Evolutionary conservation across 1,140 invertebrate species (phyloP).

Genomic region (Pseudachorutes palmiensis): DNA sequence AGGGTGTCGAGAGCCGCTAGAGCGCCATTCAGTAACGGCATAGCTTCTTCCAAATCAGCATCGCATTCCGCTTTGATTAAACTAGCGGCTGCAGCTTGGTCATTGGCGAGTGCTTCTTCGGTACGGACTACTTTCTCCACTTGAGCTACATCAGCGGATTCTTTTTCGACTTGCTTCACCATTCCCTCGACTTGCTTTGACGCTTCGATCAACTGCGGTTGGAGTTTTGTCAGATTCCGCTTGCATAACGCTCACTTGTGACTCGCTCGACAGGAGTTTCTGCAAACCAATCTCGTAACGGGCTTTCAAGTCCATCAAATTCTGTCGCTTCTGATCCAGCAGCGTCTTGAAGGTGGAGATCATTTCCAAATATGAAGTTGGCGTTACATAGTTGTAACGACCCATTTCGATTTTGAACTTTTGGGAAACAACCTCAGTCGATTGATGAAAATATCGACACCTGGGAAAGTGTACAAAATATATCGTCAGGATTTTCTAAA

Average conservation of each 20-base stretch:
- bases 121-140: constrained; percentile 51
- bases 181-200: constrained; percentile 74
- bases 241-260: constrained; percentile 77
- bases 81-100: constrained; percentile 70
- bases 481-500: too few species aligned
- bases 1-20: constrained; percentile 81
- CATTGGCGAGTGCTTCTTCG: constrained; percentile 60
- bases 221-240: constrained; percentile 69
- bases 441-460: constrained; percentile 83
- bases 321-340: constrained; percentile 64
- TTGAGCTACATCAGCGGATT: constrained; percentile 73
- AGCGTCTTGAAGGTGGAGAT: constrained; percentile 85
- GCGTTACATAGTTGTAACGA: constrained; percentile 82
- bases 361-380: constrained; percentile 86
- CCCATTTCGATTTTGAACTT: constrained; percentile 49
- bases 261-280: constrained; percentile 71
- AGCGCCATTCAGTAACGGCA: constrained; percentile 86
- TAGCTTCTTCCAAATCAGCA: constrained; percentile 80
- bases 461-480: background rate
- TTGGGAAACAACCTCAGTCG: constrained; percentile 64
- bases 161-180: constrained; percentile 67
- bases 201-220: constrained; percentile 78
- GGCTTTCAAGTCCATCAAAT: constrained; percentile 42
- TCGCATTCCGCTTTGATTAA: constrained; percentile 92
- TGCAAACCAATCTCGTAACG: constrained; percentile 80